Evolutionary conservation across 2,113 vertebrate species (phyloP).

Genomic region (Leptodactylus fuscus): DNA sequence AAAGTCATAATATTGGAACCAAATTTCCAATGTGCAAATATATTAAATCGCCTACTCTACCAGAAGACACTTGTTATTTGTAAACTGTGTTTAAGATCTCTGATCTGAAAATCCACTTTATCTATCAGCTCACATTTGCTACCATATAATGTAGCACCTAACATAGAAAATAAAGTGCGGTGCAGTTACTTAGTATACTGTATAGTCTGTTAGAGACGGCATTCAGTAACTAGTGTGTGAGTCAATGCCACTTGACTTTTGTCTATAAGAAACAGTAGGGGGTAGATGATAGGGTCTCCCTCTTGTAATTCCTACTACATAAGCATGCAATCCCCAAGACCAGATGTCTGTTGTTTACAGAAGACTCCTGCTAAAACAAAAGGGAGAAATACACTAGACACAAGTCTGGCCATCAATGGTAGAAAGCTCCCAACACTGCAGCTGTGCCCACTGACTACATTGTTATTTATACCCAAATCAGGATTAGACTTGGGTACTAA

Average conservation of each 20-base stretch:
- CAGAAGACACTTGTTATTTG: background rate
- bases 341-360: conserved; percentile 53
- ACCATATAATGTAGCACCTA: background rate
- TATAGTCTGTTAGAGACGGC: background rate
- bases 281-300: conserved; percentile 22
- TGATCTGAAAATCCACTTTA: background rate
- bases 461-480: no score
- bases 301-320: conserved; percentile 34
- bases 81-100: background rate
- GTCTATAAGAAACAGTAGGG: conserved; percentile 18
- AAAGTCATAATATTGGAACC: background rate
- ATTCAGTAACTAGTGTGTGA: background rate
- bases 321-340: conserved; percentile 40
- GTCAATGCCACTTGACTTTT: background rate
- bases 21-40: no score
- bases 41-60: background rate
- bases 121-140: background rate
- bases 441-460: no score
- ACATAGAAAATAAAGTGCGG: background rate
- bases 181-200: background rate
- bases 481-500: no score
- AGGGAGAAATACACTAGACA: conserved; percentile 6
- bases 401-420: conserved; percentile 29
- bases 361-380: conserved; percentile 33
- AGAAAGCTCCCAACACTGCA: conserved; percentile 29